Conservation (phyloP, 2,113 vertebrate species). For the Megatriorchis doriae region DNA sequence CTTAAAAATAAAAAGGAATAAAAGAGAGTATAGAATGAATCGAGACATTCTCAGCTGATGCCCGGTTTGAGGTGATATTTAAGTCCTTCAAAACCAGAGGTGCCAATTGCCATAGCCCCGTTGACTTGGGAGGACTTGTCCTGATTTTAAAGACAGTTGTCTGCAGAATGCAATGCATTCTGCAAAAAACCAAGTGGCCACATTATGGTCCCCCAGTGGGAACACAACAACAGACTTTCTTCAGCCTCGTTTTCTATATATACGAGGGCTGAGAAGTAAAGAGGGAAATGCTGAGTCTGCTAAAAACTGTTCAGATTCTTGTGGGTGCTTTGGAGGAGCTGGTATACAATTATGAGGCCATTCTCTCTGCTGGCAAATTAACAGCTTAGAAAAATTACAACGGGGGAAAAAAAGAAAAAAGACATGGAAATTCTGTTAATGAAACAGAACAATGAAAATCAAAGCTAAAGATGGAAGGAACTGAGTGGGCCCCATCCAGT, state of each 20-base stretch:
- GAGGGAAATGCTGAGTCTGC: conserved; percentile 23
- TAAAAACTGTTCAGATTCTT: conserved; percentile 48
- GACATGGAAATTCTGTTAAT: conserved; percentile 51
- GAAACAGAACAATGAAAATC: conserved; percentile 66
- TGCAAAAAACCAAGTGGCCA: background rate
- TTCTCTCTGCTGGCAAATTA: conserved; percentile 63
- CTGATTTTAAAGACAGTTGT: background rate
- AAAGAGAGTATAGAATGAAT: background rate
- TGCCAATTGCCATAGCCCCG: background rate
- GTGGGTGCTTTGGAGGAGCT: conserved; percentile 56
- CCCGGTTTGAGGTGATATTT: background rate
- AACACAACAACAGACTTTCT: conserved; percentile 17
- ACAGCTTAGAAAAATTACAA: conserved; percentile 51
- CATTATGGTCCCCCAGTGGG: background rate
- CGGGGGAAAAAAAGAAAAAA: background rate
- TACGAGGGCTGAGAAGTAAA: background rate
- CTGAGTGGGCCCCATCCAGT: conserved; percentile 53
- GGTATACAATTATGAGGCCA: conserved; percentile 50
- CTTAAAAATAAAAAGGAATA: background rate
- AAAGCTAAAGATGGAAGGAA: conserved; percentile 63
- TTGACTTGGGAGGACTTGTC: background rate
- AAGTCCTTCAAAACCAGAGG: background rate
- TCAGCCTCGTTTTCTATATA: conserved; percentile 1
- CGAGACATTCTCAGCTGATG: background rate
- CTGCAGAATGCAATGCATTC: background rate